These are phyloP conservation scores for Hippasteria phrygiana DNA, from an alignment of 53 echinoderm and acorn worm genomes.

Conservation along the genomic window DNA sequence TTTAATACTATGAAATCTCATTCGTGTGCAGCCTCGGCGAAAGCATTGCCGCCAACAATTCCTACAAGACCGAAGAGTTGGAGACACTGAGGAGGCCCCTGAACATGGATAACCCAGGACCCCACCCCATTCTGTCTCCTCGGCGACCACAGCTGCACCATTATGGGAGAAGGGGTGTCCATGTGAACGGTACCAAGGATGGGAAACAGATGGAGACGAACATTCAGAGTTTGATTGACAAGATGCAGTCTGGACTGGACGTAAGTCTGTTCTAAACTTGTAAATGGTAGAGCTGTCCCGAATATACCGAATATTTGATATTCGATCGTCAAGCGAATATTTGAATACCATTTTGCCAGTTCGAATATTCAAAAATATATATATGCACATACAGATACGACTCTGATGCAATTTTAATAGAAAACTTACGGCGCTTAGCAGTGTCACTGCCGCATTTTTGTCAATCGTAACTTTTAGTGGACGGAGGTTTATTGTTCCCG, in stretches of 20 bases:
- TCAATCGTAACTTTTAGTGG: too few species aligned
- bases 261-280: slow-evolving; percentile 62
- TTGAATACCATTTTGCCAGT: too few species aligned
- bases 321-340: too few species aligned
- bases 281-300: too few species aligned
- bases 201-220: slow-evolving; percentile 68
- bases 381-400: too few species aligned
- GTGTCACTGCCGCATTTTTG: too few species aligned
- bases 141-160: slow-evolving; percentile 35
- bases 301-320: too few species aligned
- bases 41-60: slow-evolving; percentile 82
- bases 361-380: too few species aligned
- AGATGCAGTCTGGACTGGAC: slow-evolving; percentile 94
- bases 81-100: slow-evolving; percentile 69
- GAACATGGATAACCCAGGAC: slow-evolving; percentile 25
- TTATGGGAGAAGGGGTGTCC: slow-evolving; percentile 5
- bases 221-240: slow-evolving; percentile 87
- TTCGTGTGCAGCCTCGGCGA: slow-evolving; percentile 73
- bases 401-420: too few species aligned
- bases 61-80: slow-evolving; percentile 62
- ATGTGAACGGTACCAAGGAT: slow-evolving; percentile 7
- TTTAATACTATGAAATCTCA: background rate
- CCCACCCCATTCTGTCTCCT: slow-evolving; percentile 26
- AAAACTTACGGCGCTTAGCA: too few species aligned
- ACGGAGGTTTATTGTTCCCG: too few species aligned